Evolutionary conservation across 2,888 invertebrate species (phyloP), one percentile per base, ranked within the genome.

Genomic region (Charanyca ferruginea): DNA sequence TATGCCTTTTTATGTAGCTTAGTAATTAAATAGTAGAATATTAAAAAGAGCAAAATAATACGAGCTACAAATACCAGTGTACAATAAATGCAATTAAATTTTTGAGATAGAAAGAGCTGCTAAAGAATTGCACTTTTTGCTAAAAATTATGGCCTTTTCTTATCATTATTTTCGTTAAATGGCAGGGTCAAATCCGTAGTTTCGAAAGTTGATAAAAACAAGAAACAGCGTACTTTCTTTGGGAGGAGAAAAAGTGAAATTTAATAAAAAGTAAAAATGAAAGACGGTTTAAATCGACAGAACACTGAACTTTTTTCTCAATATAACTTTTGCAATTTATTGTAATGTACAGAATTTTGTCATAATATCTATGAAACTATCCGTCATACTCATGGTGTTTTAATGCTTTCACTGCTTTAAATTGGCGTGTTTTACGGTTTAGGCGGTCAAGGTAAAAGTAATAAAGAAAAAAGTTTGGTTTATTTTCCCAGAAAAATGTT

Each of bases 231-330:
- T 79, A 86, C 89, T 90, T 90, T 90, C 90, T 76, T 85, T 83
- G 79, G 69, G 68, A 66, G 71, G 38, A 78, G 75, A 80, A 90
- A 91, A 91, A 91, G 90, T 90, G 89, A 90, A 91, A 90, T 81
- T 77, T 74, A 53, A 49, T 52, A 80, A 86, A 79, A 87, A 84
- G 73, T 81, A 86, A 84, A 84, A 89, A 84, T 65, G 75, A 69
- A 77, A 60, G 45, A 7, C 47, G 58, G 59, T 28, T 48, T 61
- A 62, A 72, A 72, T 71, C 18, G 20, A 28, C n/a, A 20, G 77
- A 54, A n/a, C n/a, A n/a, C n/a, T 23, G 28, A 77, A 66, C 53
- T 53, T 45, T 65, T 73, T 66, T 69, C 13, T 71, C 35, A 66
- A 73, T 57, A 68, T 57, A 68, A 28, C 32, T 60, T 73, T 57